A percentile compares a stretch with the other conserved stretches of the same genome.
These are phyloP conservation scores for Petaurus breviceps DNA, from an alignment of 2,113 vertebrate species.

Conservation along the genomic window DNA sequence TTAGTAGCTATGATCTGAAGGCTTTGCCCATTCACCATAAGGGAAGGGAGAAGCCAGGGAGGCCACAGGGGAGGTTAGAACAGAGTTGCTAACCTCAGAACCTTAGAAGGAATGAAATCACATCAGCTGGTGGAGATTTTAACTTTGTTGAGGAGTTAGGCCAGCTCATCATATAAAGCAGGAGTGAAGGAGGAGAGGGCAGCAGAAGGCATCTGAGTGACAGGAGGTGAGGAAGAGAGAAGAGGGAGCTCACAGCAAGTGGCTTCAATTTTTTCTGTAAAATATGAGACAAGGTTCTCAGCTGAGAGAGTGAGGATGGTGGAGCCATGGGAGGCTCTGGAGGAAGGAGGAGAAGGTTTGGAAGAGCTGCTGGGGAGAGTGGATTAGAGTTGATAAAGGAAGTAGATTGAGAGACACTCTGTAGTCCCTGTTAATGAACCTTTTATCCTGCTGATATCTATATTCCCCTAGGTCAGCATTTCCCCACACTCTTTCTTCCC, in stretches of 20 bases:
- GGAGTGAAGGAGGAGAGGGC: not conserved
- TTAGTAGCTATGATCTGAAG: too few species aligned
- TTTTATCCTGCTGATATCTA: not conserved
- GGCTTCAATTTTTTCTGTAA: not conserved
- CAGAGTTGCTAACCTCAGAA: too few species aligned
- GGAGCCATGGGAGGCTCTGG: not conserved
- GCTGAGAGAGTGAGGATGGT: not conserved
- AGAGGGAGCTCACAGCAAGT: not conserved
- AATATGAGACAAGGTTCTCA: not conserved
- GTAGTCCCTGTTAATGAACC: not conserved
- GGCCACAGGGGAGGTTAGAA: too few species aligned
- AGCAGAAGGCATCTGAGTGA: too few species aligned
- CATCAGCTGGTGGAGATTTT: not conserved
- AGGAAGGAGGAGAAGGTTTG: not conserved
- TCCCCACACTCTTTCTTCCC: not conserved
- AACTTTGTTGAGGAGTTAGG: not conserved
- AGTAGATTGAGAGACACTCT: not conserved
- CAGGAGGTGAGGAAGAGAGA: not conserved
- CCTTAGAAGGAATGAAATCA: too few species aligned
- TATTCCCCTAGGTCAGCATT: not conserved
- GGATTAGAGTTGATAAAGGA: not conserved
- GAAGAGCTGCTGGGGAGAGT: not conserved
- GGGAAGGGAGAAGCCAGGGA: too few species aligned
- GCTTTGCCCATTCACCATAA: too few species aligned
- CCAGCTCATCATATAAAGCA: not conserved